phyloP scores from a whole-genome alignment of 2,797 vertebrate genomes.

The Anableps anableps region DNA sequence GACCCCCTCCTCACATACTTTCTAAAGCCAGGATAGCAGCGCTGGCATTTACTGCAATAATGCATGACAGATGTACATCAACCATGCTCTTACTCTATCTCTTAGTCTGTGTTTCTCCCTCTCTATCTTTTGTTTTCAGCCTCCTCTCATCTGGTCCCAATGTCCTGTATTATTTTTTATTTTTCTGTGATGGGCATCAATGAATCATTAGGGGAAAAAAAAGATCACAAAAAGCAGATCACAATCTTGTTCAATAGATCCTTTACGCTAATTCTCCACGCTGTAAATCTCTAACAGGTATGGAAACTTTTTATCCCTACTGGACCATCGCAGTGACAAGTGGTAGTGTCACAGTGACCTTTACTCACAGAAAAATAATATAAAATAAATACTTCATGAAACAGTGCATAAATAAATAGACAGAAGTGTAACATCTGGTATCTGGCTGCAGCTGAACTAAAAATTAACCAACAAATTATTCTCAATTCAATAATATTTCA shows the following conservation, averaged over 20 bases:
- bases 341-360: background rate
- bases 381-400: background rate
- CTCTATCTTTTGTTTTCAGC: constrained; percentile 27
- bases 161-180: constrained; percentile 61
- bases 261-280: background rate
- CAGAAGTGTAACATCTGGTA: background rate
- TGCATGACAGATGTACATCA: constrained; percentile 86
- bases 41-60: constrained; percentile 81
- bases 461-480: background rate
- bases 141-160: constrained; percentile 77
- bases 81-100: constrained; percentile 59
- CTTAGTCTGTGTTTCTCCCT: constrained; percentile 4
- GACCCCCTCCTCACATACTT: constrained; percentile 73
- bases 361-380: background rate
- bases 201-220: background rate
- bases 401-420: background rate
- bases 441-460: background rate
- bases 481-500: background rate
- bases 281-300: constrained; percentile 25
- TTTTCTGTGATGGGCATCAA: constrained; percentile 60
- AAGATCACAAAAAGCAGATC: constrained; percentile 13
- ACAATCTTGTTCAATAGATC: constrained; percentile 32
- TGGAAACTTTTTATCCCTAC: background rate
- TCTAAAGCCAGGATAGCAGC: constrained; percentile 77
- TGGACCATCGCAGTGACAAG: background rate